These are phyloP conservation scores for Schizopygopsis malacanthus DNA, from an alignment of 2,797 vertebrate species.

Conservation along the genomic window DNA sequence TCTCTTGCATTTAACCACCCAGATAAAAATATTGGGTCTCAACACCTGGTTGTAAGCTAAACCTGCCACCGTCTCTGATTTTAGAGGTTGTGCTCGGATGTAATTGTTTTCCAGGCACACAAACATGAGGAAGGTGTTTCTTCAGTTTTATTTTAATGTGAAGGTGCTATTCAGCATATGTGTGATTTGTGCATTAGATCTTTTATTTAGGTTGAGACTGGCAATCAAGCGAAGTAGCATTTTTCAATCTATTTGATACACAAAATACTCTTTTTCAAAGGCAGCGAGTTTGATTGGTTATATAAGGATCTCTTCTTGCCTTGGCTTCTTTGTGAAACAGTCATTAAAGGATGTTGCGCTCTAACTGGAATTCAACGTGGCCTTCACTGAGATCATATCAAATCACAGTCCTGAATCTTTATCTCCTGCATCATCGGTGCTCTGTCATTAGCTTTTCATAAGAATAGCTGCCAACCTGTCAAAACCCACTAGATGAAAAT, in stretches of 20 bases:
- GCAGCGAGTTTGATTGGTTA: neutral
- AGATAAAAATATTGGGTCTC: neutral
- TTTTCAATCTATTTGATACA: neutral
- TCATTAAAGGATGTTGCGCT: neutral
- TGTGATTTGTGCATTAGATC: neutral
- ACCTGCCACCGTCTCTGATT: neutral
- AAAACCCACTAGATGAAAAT: neutral
- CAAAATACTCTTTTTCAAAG: neutral
- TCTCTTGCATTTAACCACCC: too few relatives aligned
- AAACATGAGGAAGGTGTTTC: neutral
- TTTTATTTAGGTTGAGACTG: neutral
- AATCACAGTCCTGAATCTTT: slow-evolving; percentile 13
- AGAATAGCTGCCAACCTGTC: neutral
- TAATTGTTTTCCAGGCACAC: neutral
- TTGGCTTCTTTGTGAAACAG: slow-evolving; percentile 8
- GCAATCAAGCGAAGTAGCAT: neutral
- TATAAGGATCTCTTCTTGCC: neutral
- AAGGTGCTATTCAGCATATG: neutral
- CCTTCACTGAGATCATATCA: slow-evolving; percentile 19
- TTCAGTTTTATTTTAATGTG: neutral
- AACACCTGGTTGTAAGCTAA: neutral
- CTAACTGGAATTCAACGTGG: neutral
- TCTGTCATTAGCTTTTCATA: slow-evolving; percentile 35
- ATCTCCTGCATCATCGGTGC: slow-evolving; percentile 17
- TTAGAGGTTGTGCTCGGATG: neutral